phyloP scores from a whole-genome alignment of 2,888 invertebrate species.

The Ligdia adustata region DNA sequence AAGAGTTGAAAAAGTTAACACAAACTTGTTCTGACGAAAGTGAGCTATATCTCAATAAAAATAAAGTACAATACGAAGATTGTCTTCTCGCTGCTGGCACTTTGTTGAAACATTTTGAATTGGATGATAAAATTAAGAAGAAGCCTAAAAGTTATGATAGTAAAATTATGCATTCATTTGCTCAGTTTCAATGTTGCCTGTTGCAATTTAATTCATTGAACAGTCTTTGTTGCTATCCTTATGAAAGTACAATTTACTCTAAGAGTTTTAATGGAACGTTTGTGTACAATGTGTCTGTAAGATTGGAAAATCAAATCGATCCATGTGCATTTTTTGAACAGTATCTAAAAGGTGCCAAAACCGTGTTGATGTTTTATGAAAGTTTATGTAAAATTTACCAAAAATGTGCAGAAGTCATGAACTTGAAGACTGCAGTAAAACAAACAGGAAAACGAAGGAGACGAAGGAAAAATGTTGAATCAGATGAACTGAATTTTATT shows the following conservation, averaged over 20 bases:
- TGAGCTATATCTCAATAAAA: slow-evolving; percentile 69
- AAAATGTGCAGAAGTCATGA: slow-evolving; percentile 51
- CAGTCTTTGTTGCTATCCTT: slow-evolving; percentile 85
- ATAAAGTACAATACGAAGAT: slow-evolving; percentile 82
- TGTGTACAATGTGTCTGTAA: slow-evolving; percentile 88
- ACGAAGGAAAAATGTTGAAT: slow-evolving; percentile 45
- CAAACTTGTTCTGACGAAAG: slow-evolving; percentile 37
- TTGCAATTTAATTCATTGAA: slow-evolving; percentile 86
- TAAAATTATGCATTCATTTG: slow-evolving; percentile 85
- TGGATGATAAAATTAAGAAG: slow-evolving; percentile 78
- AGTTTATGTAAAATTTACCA: slow-evolving; percentile 58
- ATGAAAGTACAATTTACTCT: slow-evolving; percentile 81
- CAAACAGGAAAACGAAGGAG: slow-evolving; percentile 49
- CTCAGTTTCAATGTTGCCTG: slow-evolving; percentile 87
- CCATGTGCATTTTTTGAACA: slow-evolving; percentile 80
- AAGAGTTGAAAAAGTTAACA: slow-evolving; percentile 53
- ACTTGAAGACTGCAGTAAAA: slow-evolving; percentile 49
- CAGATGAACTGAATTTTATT: slow-evolving; percentile 60
- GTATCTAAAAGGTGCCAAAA: slow-evolving; percentile 67
- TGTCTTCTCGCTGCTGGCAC: slow-evolving; percentile 83
- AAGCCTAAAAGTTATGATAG: slow-evolving; percentile 83
- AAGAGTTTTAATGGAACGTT: slow-evolving; percentile 90
- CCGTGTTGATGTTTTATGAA: slow-evolving; percentile 64
- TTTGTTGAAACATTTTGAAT: slow-evolving; percentile 84
- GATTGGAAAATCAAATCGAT: slow-evolving; percentile 84